Conservation (phyloP, 1,140 invertebrate species). For the Drosophila varians region DNA sequence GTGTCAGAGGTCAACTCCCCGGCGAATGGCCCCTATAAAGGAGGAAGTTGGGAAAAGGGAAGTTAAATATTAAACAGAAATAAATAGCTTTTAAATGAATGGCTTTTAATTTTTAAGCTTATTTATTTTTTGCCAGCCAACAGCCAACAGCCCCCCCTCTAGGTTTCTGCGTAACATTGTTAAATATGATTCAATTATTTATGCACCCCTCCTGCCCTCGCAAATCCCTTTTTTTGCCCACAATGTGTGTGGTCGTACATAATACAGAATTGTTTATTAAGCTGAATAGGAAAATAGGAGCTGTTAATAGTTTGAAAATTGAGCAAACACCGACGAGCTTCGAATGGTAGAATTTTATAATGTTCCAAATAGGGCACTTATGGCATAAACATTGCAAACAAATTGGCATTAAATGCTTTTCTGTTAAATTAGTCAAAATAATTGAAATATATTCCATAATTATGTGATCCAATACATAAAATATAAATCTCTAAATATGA, state of each 20-base stretch:
- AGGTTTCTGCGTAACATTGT: constrained; percentile 57
- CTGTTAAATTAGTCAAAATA: no score
- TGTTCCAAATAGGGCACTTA: neutral
- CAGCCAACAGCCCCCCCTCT: constrained; percentile 1
- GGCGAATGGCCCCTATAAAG: constrained; percentile 43
- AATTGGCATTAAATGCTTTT: neutral
- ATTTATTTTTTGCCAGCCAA: constrained; percentile 26
- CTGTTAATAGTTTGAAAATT: constrained; percentile 30
- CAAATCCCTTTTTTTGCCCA: constrained; percentile 1
- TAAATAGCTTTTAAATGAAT: constrained; percentile 36
- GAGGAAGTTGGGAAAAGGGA: neutral
- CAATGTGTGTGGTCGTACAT: constrained; percentile 19
- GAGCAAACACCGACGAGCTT: neutral
- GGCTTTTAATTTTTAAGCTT: constrained; percentile 45
- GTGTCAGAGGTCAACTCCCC: constrained; percentile 11
- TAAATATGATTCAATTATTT: constrained; percentile 69
- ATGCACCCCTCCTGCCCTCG: constrained; percentile 42
- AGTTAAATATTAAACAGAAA: constrained; percentile 19
- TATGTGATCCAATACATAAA: no score
- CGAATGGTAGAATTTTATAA: neutral
- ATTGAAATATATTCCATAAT: no score
- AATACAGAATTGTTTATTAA: constrained; percentile 31
- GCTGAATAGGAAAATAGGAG: neutral
- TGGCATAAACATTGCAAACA: neutral
- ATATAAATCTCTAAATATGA: no score